Evolutionary conservation across 2,797 vertebrate genomes (phyloP), one percentile per base, ranked within the genome.

Genomic region (Botia almorhae): DNA sequence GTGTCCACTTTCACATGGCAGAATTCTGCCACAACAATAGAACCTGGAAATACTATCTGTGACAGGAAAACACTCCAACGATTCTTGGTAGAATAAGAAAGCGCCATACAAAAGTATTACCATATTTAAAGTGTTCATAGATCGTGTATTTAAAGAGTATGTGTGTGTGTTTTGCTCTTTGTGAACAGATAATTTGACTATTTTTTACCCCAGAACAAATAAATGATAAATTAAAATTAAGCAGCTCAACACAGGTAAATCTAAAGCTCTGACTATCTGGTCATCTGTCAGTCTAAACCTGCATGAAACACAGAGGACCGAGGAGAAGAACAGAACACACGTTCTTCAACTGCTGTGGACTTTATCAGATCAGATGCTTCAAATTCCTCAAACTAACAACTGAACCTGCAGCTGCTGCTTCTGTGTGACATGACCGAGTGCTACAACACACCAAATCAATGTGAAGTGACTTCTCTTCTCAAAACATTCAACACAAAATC

Each of bases 291-390:
- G 16, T 55, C 51, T 55, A 17, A 53, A 65, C 26, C 29, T 39
- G n/a, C 13, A 76, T 8, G 61, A n/a, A 29, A 65, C n/a, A 51
- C 64, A 48, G n/a, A 26, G n/a, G n/a, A 71, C 11, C 2, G 21
- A 65, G 46, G 43, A 12, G 46, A 21, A 36, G 10, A 36, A 69
- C 19, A n/a, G 51, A 3, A 12, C 48, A 50, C 11, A 64, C 55
- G 76, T 64, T 23, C 71, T 81, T 78, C 16, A 46, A n/a, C 74
- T 74, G 19, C 39, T 21, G 17, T 17, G 19, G 39, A 17, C 16
- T 69, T 58, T 26, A 80, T 85, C 71, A 78, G 61, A 76, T 56
- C 50, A 85, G 78, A 87, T 81, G 29, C 60, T 68, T 78, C 17
- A 75, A 80, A 85, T 81, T 86, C 48, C 67, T 83, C 43, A 64